A percentile compares a stretch with the other conserved stretches of the same genome.
Evolutionary conservation across 1,140 invertebrate genomes (phyloP).

Genomic region (Drosophila subobscura): DNA sequence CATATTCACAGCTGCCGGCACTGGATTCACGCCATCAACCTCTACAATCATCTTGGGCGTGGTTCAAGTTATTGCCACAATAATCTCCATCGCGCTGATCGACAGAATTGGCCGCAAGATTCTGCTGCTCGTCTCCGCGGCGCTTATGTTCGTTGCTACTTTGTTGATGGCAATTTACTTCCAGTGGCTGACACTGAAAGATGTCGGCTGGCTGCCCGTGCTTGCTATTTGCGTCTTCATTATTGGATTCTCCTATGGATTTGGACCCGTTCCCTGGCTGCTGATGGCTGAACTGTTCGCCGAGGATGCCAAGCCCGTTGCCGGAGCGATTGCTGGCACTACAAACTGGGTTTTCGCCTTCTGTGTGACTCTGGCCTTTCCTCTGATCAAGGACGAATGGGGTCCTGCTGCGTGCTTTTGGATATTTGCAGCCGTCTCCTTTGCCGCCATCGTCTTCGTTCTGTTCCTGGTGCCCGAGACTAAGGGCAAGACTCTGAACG

Average conservation of each 20-base stretch:
- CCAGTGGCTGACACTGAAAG: slow-evolving; percentile 83
- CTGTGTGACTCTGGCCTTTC: slow-evolving; percentile 89
- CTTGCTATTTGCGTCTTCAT: slow-evolving; percentile 89
- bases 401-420: slow-evolving; percentile 88
- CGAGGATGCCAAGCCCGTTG: slow-evolving; percentile 89
- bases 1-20: slow-evolving; percentile 45
- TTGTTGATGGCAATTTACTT: slow-evolving; percentile 87
- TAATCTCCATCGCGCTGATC: slow-evolving; percentile 87
- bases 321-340: slow-evolving; percentile 88
- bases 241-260: slow-evolving; percentile 90
- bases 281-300: slow-evolving; percentile 90
- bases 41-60: slow-evolving; percentile 89
- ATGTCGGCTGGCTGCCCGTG: slow-evolving; percentile 87
- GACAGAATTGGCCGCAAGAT: slow-evolving; percentile 87
- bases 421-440: slow-evolving; percentile 88
- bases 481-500: slow-evolving; percentile 88
- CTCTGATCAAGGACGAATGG: slow-evolving; percentile 30
- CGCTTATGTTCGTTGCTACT: slow-evolving; percentile 86
- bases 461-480: slow-evolving; percentile 88
- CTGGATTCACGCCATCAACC: neutral
- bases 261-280: slow-evolving; percentile 92
- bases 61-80: slow-evolving; percentile 89
- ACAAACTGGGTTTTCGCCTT: slow-evolving; percentile 92
- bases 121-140: slow-evolving; percentile 87
- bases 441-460: slow-evolving; percentile 86